Conservation (phyloP, 2,888 invertebrate genomes). For the Dendrolimus pini region DNA sequence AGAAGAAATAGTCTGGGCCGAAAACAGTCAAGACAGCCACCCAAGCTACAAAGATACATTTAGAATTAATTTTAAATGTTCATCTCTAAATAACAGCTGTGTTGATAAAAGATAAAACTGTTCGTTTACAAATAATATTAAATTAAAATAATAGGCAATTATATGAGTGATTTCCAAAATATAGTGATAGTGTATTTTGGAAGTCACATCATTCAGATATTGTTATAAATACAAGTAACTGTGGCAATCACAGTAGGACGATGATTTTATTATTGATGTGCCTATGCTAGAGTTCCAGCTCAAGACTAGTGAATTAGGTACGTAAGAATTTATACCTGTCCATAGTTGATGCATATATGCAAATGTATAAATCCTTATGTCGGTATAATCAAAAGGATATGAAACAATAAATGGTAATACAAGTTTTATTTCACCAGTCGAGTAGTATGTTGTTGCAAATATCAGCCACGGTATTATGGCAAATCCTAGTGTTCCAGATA, state of each 20-base stretch:
- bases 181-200: too few species aligned
- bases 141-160: too few species aligned
- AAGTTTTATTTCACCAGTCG: conserved; percentile 26
- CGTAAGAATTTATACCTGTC: conserved; percentile 22
- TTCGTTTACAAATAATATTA: too few species aligned
- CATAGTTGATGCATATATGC: conserved; percentile 30
- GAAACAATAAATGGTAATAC: conserved; percentile 30
- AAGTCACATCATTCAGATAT: too few species aligned
- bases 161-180: background rate
- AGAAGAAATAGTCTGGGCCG: conserved; percentile 37
- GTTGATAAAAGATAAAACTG: too few species aligned
- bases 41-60: conserved; percentile 9
- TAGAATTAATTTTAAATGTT: background rate
- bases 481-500: conserved; percentile 20
- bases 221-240: too few species aligned
- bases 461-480: conserved; percentile 24
- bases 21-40: conserved; percentile 25
- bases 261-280: too few species aligned
- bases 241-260: too few species aligned
- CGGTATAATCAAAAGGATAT: conserved; percentile 39
- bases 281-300: too few species aligned
- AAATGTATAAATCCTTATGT: conserved; percentile 28
- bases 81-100: too few species aligned
- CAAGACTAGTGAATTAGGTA: too few species aligned
- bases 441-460: conserved; percentile 21